Percentiles rank a stretch among this genome's conserved stretches.
Conservation (phyloP, 2,797 vertebrate species). For the Gobionotothen gibberifrons region DNA sequence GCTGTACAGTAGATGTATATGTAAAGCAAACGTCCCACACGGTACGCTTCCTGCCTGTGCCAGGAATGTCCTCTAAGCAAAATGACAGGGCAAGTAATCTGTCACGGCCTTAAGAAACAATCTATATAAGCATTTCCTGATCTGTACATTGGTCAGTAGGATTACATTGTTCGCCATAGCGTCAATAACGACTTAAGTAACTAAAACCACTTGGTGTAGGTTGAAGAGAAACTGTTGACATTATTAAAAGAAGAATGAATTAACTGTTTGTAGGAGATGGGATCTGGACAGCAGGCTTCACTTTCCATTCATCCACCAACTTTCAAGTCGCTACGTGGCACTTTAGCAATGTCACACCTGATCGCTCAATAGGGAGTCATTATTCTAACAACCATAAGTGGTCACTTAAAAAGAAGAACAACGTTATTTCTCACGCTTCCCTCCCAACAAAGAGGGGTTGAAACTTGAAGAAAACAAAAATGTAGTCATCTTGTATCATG, state of each 20-base stretch:
- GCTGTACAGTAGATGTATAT: slow-evolving; percentile 9
- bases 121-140: neutral
- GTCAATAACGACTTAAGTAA: neutral
- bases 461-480: too few species aligned
- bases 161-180: fast-evolving
- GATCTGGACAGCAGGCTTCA: neutral
- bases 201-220: neutral
- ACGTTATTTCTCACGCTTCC: neutral
- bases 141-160: neutral
- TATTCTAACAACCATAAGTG: neutral
- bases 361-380: neutral
- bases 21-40: slow-evolving; percentile 8
- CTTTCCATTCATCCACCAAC: neutral
- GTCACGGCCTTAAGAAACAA: slow-evolving; percentile 12
- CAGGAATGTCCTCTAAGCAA: neutral
- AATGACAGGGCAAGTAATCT: slow-evolving; percentile 14
- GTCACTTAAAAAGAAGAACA: neutral
- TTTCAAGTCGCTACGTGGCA: neutral
- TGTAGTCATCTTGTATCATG: too few species aligned
- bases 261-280: neutral
- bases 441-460: too few species aligned
- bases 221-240: neutral
- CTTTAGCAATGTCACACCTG: neutral
- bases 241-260: neutral
- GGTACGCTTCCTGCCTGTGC: slow-evolving; percentile 10